Evolutionary conservation across 2,113 vertebrate genomes (phyloP), one percentile per base, ranked within the genome.

Genomic region (Hepsetus odoe): DNA sequence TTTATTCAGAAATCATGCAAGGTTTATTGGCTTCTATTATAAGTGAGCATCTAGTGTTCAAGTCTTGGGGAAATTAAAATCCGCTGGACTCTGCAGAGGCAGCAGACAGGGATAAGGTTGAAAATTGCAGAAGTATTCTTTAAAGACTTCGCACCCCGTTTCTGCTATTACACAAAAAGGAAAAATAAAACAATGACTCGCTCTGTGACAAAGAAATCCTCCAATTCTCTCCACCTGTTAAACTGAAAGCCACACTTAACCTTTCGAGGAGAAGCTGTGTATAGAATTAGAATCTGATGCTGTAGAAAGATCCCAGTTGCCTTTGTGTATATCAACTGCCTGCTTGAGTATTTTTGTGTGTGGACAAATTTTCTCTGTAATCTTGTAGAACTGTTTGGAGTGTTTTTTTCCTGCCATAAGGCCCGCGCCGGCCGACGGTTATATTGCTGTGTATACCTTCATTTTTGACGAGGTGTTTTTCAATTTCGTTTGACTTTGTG

Each of bases 241-340:
- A 30, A 70, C 56, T 33, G 64, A 76, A 94, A 92, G 92, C 94
- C 96, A 95, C 94, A 89, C 87, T 91, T 93, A 94, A 93, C 94
- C 94, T 96, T 93, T 92, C 32, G 53, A 92, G 95, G 94, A 94
- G 94, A 96, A 95, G 95, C 96, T 95, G 96, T 98, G 96, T 96
- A 93, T 95, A 96, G 93, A 95, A 94, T 94, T 97, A 97, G 96
- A 96, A 95, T 94, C 95, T 91, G 94, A 97, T 95, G 95, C 96
- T 96, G 95, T 97, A 96, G 97, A 96, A 95, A 94, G 95, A 97
- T 96, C 96, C 97, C 96, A 96, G 98, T 96, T 99, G 97, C 98
- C 98, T 98, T 99, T 95, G 96, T 98, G 96, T 97, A 96, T 95
- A 83, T 95, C 95, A 95, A 96, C 95, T 97, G 96, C 96, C 98